Conservation (phyloP, 2,888 invertebrate genomes). For the Neoascia interrupta region DNA sequence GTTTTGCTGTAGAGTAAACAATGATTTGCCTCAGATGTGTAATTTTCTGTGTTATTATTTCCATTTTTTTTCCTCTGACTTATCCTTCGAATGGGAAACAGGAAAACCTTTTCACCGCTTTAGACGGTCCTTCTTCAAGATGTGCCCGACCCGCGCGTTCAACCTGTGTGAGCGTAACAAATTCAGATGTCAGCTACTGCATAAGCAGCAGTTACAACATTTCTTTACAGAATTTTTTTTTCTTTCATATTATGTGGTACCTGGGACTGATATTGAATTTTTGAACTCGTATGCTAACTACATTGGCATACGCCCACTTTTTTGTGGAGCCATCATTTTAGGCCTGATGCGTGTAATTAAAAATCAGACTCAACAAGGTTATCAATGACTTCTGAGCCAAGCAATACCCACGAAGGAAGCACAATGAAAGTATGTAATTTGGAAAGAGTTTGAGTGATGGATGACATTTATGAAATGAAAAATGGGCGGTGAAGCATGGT, state of each 20-base stretch:
- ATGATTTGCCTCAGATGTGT: slow-evolving; percentile 70
- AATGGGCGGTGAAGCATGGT: slow-evolving; percentile 42
- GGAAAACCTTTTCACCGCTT: slow-evolving; percentile 52
- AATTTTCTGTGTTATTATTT: slow-evolving; percentile 70
- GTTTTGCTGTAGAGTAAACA: slow-evolving; percentile 70
- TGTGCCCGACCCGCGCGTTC: slow-evolving; percentile 31
- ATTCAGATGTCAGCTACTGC: slow-evolving; percentile 60
- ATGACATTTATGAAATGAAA: slow-evolving; percentile 64
- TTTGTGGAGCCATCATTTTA: slow-evolving; percentile 24
- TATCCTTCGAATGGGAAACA: slow-evolving; percentile 54
- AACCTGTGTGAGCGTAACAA: slow-evolving; percentile 34
- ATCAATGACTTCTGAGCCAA: slow-evolving; percentile 42
- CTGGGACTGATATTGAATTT: slow-evolving; percentile 59
- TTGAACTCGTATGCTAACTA: slow-evolving; percentile 62
- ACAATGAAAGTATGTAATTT: slow-evolving; percentile 46
- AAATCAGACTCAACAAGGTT: slow-evolving; percentile 63
- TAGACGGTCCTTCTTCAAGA: slow-evolving; percentile 32
- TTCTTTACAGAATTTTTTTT: neutral
- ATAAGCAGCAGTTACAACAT: too few species aligned
- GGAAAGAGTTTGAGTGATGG: slow-evolving; percentile 57
- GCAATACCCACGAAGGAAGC: neutral
- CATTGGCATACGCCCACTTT: slow-evolving; percentile 59
- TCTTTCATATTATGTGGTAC: slow-evolving; percentile 9
- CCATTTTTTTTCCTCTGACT: slow-evolving; percentile 16
- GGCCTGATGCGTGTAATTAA: slow-evolving; percentile 67